These are phyloP conservation scores for Galerucella pusilla DNA, from an alignment of 2,888 invertebrate genomes.

Conservation along the genomic window DNA sequence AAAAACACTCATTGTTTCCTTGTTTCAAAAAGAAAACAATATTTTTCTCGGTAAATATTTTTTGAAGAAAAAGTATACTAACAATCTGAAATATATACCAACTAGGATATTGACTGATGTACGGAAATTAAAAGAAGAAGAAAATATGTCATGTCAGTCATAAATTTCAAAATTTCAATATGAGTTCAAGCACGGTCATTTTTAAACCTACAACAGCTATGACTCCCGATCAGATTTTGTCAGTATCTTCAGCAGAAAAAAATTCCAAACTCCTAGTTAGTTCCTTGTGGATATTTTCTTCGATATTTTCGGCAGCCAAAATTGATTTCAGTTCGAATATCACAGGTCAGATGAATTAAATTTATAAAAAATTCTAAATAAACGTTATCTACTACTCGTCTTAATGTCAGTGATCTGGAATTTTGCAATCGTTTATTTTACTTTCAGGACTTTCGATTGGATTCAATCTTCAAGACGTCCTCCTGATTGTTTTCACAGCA, in stretches of 20 bases:
- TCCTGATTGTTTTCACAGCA: constrained; percentile 53
- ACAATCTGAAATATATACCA: too few species aligned
- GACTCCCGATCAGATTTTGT: constrained; percentile 32
- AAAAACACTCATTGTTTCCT: too few species aligned
- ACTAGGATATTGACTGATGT: too few species aligned
- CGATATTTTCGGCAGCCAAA: constrained; percentile 56
- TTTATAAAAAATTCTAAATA: too few species aligned
- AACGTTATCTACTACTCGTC: too few species aligned
- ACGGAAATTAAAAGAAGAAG: neutral
- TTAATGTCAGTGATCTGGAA: neutral
- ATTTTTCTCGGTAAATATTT: too few species aligned
- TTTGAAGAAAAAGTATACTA: too few species aligned
- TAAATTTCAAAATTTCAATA: constrained; percentile 12
- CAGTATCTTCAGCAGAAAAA: constrained; percentile 36
- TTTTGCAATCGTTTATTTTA: constrained; percentile 6
- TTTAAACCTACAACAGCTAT: neutral
- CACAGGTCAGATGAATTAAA: constrained; percentile 50
- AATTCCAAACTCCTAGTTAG: constrained; percentile 45
- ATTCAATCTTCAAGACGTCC: constrained; percentile 56
- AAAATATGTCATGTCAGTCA: neutral
- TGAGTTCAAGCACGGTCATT: constrained; percentile 28
- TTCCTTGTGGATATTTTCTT: constrained; percentile 57
- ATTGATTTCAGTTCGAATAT: constrained; percentile 54
- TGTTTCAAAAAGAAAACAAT: too few species aligned
- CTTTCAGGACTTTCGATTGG: constrained; percentile 55